Evolutionary conservation across 92 coral and sea anemone species (phyloP), one percentile per base, ranked within the genome.

Genomic region (Phenganax subtilis): DNA sequence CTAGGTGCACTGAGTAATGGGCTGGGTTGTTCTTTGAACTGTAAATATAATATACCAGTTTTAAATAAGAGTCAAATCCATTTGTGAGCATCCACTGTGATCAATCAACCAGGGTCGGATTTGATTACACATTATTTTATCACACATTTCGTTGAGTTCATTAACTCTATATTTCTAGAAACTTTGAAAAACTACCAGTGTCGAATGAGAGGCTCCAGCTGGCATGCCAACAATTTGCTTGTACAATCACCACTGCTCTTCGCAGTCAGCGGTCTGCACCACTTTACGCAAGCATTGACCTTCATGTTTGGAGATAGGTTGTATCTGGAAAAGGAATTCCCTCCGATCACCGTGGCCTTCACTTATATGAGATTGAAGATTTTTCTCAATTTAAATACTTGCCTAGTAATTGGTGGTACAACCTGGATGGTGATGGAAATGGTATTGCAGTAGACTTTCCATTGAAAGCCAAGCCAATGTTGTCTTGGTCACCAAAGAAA

Each of bases 381-480:
- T 71, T 86, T n/a, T n/a, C n/a, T n/a, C n/a, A n/a, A n/a, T n/a
- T n/a, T n/a, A n/a, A n/a, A n/a, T n/a, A n/a, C n/a, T 75, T 89
- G 0, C 87, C 92, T 29, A 14, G 14, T 6, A 51, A 86, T 63
- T 88, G 89, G 91, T 89, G 87, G 87, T 89, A 86, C 77, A 77
- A 74, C 54, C 55, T 86, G 17, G 71, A 74, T 86, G 87, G 71
- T 57, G 85, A 86, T 86, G 91, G 87, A 16, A 81, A 89, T 57
- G 92, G 89, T 3, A 57, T 80, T 54, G 54, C 92, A 1, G 79
- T 89, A 7, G 89, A 89, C 68, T 89, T 80, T 31, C 86, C 83
- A 37, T 29, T 86, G 44, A 86, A 82, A 62, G 84, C 80, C 10
- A 86, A 86, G 61, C 83, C 86, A 37, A 66, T 57, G 78, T 70